Base-by-base conservation (phyloP, 1,140 invertebrate genomes). In the Maniola jurtina region DNA sequence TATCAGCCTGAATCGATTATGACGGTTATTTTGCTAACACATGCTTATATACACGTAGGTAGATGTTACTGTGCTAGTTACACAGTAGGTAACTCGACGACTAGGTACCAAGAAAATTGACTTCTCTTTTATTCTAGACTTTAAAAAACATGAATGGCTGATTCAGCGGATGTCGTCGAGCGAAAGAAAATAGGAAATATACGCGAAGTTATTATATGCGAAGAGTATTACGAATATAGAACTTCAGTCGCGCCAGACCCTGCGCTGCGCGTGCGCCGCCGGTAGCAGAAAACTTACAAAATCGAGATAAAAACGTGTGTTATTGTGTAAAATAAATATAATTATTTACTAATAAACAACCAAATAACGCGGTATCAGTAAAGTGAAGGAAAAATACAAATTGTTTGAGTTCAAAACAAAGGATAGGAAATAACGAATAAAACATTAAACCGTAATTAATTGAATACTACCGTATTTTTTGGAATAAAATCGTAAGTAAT, bases 151-250 rank as follows among this genome's bases (percentile, higher is more conserved):
- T 73, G 73, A 82, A 82, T 80, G 78, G 64, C 61, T 82, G 83
- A 85, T 40, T 85, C 83, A 86, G 66, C 64, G 75, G 69, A 84
- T 84, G 76, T 83, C 77, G 73, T 71, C 64, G 72, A 42, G 60
- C 68, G 61, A 75, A 81, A 71, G 76, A 81, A 88, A 83, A 84
- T 75, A 77, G 78, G 80, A 85, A 90, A 86, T 86, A 80, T 81
- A 84, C 76, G 77, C 74, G 76, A 84, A 87, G 80, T 85, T 88
- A 86, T 84, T 88, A 88, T 83, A 83, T 71, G 79, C 85, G 50
- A 61, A 57, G 59, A 48, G 60, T 67, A 67, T 67, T 62, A 67
- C 65, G 40, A 86, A 88, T 85, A 83, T 88, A 90, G 88, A 87
- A 79, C 80, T 83, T 78, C 84, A 86, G 84, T 86, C 79, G 75